Evolutionary conservation across 2,888 invertebrate species (phyloP), one percentile per base, ranked within the genome.

Genomic region (Ptychoptera albimana): DNA sequence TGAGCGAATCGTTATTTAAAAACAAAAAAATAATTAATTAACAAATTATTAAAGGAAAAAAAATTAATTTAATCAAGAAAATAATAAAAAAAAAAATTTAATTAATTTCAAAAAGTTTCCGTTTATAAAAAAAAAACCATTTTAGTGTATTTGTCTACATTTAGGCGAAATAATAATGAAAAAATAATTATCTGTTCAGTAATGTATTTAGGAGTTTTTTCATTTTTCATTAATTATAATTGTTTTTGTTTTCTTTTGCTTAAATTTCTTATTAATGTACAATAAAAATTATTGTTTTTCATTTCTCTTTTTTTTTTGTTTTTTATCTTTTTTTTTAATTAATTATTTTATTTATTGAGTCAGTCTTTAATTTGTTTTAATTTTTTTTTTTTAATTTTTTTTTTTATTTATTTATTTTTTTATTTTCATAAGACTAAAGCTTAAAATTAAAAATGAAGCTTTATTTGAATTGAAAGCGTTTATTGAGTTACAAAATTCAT

Each of bases 1-100:
- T 54, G 55, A 55, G 55, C 47, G 55, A 52, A 54, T 52, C 51
- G 37, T 47, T 15, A 35, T 44, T 38, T 31, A 23, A 23, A 23
- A 23, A 23, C 3, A 23, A 23, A 5, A 5, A 23, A 23, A 23
- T 23, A 23, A 5, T 23, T 34, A 10, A n/a, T n/a, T 34, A 9
- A 34, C 8, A 2, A n/a, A n/a, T n/a, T n/a, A n/a, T n/a, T n/a
- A 34, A 10, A 10, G 2, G 11, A n/a, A n/a, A 34, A n/a, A 34
- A 10, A n/a, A 34, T 4, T 6, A 34, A 34, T 8, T 7, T 6
- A n/a, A n/a, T 34, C 9, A n/a, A 34, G 9, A 7, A 34, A 34
- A 34, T 34, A 34, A n/a, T 31, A 31, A 34, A n/a, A 34, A 34
- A 6, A 34, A 10, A n/a, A n/a, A n/a, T n/a, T 34, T 2, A 10